Evolutionary conservation across 1,140 invertebrate species (phyloP), one percentile per base, ranked within the genome.

Genomic region (Cyclargus thomasi): DNA sequence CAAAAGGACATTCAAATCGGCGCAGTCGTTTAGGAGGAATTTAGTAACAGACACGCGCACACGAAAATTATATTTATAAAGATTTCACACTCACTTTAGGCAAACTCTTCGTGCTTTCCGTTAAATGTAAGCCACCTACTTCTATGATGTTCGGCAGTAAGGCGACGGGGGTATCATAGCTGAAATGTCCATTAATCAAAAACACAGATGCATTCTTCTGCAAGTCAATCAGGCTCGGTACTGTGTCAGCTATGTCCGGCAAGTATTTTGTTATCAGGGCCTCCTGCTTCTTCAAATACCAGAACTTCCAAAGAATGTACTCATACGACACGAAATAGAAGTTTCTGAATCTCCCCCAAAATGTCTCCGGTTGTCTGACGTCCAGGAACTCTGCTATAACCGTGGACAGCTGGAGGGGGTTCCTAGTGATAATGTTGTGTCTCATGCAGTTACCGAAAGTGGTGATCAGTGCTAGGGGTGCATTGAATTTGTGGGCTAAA

Each of bases 111-210:
- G 78, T 77, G 62, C 69, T 81, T 63, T 76, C 75, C 39, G 83
- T 82, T 21, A 93, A 83, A 74, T 93, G 92, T 36, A 93, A 74
- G 39, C 92, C 93, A 23, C 92, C 93, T 62, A 94, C 86, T 77
- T 93, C 91, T 29, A 92, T 82, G 35, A 93, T 81, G 74, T 91
- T 91, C 2, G 92, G 91, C 7, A 91, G 70, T 18, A 83, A 83
- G 1, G 92, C 89, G 17, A 79, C 72, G 10, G 87, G 79, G 22
- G 75, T 68, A 65, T 83, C 80, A 53, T 90, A 80, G 71, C 79
- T 82, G 67, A 88, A 90, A 69, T 92, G 90, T 17, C 74, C 73
- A 67, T 92, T 92, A 0, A 90, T 71, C 16, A 92, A 74, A n/a
- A 91, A 67, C 7, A 93, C 47, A 0, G 92, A 91, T 23, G 89